Evolutionary conservation across 2,888 invertebrate genomes (phyloP), one percentile per base, ranked within the genome.

Genomic region (Pachycephus smyrnensis): DNA sequence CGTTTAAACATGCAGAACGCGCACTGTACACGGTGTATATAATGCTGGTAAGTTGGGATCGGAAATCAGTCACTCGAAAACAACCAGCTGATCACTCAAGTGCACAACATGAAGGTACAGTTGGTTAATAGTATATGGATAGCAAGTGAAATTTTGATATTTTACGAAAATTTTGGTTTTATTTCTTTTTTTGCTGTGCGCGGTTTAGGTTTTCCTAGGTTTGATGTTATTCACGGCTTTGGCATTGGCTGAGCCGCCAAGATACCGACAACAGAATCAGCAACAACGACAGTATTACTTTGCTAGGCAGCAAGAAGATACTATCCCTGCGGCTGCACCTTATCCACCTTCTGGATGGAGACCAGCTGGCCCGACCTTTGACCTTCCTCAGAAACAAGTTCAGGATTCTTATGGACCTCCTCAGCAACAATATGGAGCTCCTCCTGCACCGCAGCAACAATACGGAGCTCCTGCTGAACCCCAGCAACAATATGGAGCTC

Each of bases 311-410:
- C 88, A 90, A 68, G 88, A 89, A 71, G 88, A 88, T 69, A 71
- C 81, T 1, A 76, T 83, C 30, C 55, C 79, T 31, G 86, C 82
- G 12, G 85, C 87, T 1, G 90, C 90, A 11, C 92, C 92, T 4
- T 93, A 93, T 80, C 80, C 86, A 33, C 85, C 92, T 4, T 90
- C 92, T 23, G 92, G 92, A 40, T 93, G 92, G 92, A 90, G 86
- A 80, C 93, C 93, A 35, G 85, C 89, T 15, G 93, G 93, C 23
- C 91, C 92, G 73, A 84, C 90, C 2, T 93, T 93, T 77, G 88
- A 90, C 78, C 87, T 92, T 6, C 93, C 93, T 3, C 85, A 88
- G 82, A 86, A 87, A 76, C 88, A 88, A 73, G 86, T 86, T 80
- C 81, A 80, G 80, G 37, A 73, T 36, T 69, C 74, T 31, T 92